phyloP scores from a whole-genome alignment of 2,113 vertebrate genomes.

The Aplodontia rufa region DNA sequence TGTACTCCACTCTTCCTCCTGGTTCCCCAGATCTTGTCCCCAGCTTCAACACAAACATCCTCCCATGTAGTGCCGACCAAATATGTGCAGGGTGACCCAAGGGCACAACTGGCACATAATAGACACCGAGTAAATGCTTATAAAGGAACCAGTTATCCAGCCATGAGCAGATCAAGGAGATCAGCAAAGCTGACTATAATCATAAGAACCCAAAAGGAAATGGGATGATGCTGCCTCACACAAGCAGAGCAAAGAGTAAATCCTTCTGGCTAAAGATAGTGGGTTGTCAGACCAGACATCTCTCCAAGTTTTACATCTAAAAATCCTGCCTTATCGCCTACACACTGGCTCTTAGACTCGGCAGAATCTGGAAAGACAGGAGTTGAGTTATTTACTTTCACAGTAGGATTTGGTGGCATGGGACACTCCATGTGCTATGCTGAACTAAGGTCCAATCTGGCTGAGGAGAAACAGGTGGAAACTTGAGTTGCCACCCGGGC shows the following conservation, averaged over 20 bases:
- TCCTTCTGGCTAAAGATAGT: not conserved
- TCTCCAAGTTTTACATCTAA: not conserved
- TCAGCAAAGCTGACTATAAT: not conserved
- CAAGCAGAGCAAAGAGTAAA: not conserved
- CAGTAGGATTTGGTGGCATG: fast-evolving
- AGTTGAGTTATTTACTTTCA: not conserved
- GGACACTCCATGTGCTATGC: fast-evolving
- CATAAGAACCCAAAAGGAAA: not conserved
- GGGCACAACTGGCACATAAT: not conserved
- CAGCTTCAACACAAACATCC: not conserved
- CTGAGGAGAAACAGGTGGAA: not conserved
- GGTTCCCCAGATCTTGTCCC: not conserved
- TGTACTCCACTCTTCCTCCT: not conserved
- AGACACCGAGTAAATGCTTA: not conserved
- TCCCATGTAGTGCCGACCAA: not conserved
- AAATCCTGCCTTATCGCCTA: not conserved
- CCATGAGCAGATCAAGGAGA: not conserved
- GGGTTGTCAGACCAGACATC: not conserved
- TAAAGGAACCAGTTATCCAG: not conserved
- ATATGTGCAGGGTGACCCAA: not conserved
- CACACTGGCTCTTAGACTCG: not conserved
- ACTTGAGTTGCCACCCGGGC: not conserved
- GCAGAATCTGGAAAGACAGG: not conserved
- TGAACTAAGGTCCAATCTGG: not conserved
- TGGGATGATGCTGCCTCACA: not conserved